A percentile compares a stretch with the other conserved stretches of the same genome.
These are phyloP conservation scores for Spicauda simplicius DNA, from an alignment of 2,888 invertebrate genomes.

Conservation along the genomic window DNA sequence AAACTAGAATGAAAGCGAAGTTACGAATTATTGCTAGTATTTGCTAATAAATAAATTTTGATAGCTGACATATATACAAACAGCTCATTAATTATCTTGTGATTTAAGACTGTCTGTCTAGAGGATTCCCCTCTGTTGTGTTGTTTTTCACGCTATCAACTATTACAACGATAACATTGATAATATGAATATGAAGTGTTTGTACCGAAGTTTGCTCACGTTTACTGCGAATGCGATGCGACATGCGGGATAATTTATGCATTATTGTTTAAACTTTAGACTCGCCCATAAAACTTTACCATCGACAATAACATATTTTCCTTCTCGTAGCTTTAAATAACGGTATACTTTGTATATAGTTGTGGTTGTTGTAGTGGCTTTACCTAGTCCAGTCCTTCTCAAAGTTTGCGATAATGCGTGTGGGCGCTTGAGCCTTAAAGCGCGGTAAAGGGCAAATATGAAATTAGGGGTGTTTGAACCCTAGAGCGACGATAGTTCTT, in stretches of 20 bases:
- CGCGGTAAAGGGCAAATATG: too few species aligned
- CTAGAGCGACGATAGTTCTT: too few species aligned
- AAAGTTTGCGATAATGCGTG: too few species aligned
- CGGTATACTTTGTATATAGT: not conserved
- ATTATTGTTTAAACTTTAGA: constrained; percentile 9
- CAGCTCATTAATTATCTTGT: not conserved
- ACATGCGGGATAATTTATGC: constrained; percentile 6
- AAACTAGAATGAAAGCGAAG: too few species aligned
- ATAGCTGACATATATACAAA: not conserved
- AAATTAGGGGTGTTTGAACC: too few species aligned
- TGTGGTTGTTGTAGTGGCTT: too few species aligned
- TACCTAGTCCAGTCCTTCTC: too few species aligned
- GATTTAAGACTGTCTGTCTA: not conserved
- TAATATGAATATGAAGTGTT: not conserved
- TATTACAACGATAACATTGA: not conserved
- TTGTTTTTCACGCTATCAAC: not conserved
- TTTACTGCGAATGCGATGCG: not conserved
- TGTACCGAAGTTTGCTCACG: constrained; percentile 1
- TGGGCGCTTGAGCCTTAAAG: too few species aligned
- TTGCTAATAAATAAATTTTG: too few species aligned
- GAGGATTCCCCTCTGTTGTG: not conserved
- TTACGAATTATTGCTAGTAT: too few species aligned
- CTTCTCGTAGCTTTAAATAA: not conserved
- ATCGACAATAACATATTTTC: not conserved
- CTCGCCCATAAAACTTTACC: not conserved